These are phyloP conservation scores for Hydrolagus colliei DNA, from an alignment of 2,797 vertebrate genomes.

Conservation along the genomic window DNA sequence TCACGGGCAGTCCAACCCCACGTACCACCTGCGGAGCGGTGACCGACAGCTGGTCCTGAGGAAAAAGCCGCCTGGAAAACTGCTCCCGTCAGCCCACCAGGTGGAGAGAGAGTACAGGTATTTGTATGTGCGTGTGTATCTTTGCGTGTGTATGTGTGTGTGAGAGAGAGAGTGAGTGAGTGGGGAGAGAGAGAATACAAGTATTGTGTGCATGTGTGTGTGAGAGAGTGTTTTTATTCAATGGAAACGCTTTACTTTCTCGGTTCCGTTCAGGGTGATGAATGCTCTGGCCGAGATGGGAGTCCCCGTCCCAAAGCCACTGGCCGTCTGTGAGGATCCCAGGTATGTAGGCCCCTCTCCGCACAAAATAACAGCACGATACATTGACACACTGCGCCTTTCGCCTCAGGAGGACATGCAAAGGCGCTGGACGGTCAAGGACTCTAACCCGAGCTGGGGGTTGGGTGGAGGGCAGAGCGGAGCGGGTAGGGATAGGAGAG, in stretches of 20 bases:
- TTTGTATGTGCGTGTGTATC: background rate
- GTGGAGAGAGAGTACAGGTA: constrained; percentile 65
- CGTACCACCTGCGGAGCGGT: constrained; percentile 51
- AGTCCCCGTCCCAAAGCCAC: constrained; percentile 61
- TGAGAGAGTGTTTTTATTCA: too few relatives aligned
- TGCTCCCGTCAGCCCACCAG: constrained; percentile 44
- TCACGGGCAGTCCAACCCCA: constrained; percentile 48
- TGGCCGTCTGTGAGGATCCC: constrained; percentile 59
- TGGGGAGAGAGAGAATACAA: too few relatives aligned
- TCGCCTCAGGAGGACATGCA: too few relatives aligned
- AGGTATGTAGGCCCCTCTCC: constrained; percentile 47
- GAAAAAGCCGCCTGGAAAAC: constrained; percentile 52
- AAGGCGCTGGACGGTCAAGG: too few relatives aligned
- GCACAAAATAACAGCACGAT: background rate
- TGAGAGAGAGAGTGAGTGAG: background rate
- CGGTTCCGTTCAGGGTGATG: constrained; percentile 53
- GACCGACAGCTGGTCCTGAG: constrained; percentile 56
- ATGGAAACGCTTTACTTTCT: background rate
- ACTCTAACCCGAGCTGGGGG: too few relatives aligned
- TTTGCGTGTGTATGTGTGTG: too few relatives aligned
- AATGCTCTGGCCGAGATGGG: constrained; percentile 55
- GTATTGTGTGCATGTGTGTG: too few relatives aligned
- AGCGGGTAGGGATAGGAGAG: too few relatives aligned
- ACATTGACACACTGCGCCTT: too few relatives aligned
- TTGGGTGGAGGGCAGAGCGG: too few relatives aligned